These are phyloP conservation scores for Lithobius niger DNA, from an alignment of 1,140 invertebrate genomes.

Conservation along the genomic window DNA sequence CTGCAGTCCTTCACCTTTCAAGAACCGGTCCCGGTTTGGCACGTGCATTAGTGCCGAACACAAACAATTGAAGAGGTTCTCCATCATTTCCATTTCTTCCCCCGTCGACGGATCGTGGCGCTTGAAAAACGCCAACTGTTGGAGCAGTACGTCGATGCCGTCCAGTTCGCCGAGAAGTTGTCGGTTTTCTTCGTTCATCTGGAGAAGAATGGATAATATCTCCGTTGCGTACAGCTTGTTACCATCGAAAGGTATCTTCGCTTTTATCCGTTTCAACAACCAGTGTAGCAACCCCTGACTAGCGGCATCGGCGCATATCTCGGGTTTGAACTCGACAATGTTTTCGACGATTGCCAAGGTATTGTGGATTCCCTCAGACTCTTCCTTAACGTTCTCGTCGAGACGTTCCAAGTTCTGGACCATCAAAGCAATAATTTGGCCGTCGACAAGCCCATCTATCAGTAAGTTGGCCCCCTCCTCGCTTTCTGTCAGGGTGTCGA, in stretches of 20 bases:
- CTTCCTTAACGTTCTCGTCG: slow-evolving; percentile 87
- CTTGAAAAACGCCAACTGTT: slow-evolving; percentile 93
- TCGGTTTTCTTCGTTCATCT: slow-evolving; percentile 72
- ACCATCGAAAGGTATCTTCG: slow-evolving; percentile 76
- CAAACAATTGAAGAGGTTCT: slow-evolving; percentile 91
- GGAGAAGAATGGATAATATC: slow-evolving; percentile 87
- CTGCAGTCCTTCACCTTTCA: slow-evolving; percentile 88
- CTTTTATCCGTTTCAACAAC: slow-evolving; percentile 67
- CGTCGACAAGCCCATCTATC: slow-evolving; percentile 45
- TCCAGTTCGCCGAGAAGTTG: slow-evolving; percentile 76
- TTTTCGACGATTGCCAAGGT: slow-evolving; percentile 85
- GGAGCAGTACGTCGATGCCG: slow-evolving; percentile 90
- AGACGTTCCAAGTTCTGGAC: slow-evolving; percentile 86
- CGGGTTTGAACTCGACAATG: slow-evolving; percentile 75
- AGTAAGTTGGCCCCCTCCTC: slow-evolving; percentile 37
- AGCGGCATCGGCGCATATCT: slow-evolving; percentile 64
- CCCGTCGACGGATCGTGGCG: slow-evolving; percentile 74
- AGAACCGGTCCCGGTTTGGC: slow-evolving; percentile 78
- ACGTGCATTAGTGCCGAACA: slow-evolving; percentile 83
- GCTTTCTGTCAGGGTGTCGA: slow-evolving; percentile 81
- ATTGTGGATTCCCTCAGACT: slow-evolving; percentile 92
- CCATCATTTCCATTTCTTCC: slow-evolving; percentile 97
- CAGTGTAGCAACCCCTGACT: slow-evolving; percentile 78
- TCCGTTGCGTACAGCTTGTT: slow-evolving; percentile 96
- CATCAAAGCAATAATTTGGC: slow-evolving; percentile 78